Evolutionary conservation across 64 coral and sea anemone species (phyloP).

Genomic region (Pachyseris speciosa): DNA sequence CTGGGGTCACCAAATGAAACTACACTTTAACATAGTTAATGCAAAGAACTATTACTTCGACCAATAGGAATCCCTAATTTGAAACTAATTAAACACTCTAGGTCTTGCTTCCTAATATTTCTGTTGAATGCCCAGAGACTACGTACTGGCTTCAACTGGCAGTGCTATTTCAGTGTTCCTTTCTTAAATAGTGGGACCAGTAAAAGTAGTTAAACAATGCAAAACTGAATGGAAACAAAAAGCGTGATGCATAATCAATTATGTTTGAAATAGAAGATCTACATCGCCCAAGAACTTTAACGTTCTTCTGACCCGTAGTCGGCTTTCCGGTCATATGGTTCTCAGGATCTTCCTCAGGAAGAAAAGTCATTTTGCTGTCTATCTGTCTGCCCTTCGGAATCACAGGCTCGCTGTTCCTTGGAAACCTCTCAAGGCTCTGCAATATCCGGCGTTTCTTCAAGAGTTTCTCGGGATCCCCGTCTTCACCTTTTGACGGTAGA

Average conservation of each 20-base stretch:
- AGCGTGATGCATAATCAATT: slow-evolving; percentile 44
- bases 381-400: not conserved
- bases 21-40: too few relatives aligned
- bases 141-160: too few relatives aligned
- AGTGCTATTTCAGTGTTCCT: not conserved
- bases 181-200: slow-evolving; percentile 20
- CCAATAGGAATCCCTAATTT: too few relatives aligned
- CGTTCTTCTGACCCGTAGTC: not conserved
- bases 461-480: not conserved
- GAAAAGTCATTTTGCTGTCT: not conserved
- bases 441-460: not conserved
- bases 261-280: not conserved
- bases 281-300: not conserved
- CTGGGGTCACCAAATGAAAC: too few relatives aligned
- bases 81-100: too few relatives aligned
- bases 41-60: too few relatives aligned
- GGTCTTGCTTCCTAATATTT: too few relatives aligned
- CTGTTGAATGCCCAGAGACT: too few relatives aligned
- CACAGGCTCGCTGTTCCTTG: not conserved
- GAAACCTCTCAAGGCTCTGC: not conserved
- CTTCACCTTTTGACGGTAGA: not conserved
- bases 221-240: slow-evolving; percentile 80
- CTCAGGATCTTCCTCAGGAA: not conserved
- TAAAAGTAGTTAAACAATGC: slow-evolving; percentile 63
- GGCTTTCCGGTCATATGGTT: not conserved